Conservation (phyloP, 2,888 invertebrate species). For the Maniola hyperantus region DNA sequence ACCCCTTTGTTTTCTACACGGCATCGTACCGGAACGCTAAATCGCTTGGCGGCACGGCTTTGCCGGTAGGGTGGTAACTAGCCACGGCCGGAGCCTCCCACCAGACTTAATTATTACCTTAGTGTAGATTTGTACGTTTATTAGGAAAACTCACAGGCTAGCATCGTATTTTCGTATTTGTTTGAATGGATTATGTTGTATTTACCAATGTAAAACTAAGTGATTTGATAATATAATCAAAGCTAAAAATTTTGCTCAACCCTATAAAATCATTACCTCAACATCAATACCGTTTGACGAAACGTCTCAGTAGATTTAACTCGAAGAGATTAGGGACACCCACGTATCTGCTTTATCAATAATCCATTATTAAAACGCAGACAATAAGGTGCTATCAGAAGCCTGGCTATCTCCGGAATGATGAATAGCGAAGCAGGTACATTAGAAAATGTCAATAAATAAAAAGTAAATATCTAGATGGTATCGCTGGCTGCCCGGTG, state of each 20-base stretch:
- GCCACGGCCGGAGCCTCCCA: too few species aligned
- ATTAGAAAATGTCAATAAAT: conserved; percentile 82
- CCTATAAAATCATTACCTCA: conserved; percentile 61
- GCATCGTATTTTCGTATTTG: too few species aligned
- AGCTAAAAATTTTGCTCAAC: conserved; percentile 13
- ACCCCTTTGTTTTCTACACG: too few species aligned
- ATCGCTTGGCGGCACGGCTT: too few species aligned
- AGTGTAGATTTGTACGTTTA: too few species aligned
- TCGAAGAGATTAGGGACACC: conserved; percentile 75
- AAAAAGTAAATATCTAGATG: conserved; percentile 73
- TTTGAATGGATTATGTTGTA: background rate
- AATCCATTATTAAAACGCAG: conserved; percentile 79
- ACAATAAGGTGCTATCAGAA: conserved; percentile 78
- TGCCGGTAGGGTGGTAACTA: too few species aligned
- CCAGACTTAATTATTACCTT: too few species aligned
- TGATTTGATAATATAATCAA: too few species aligned
- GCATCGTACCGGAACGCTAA: too few species aligned
- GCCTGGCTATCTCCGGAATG: conserved; percentile 66
- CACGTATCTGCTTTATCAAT: conserved; percentile 76
- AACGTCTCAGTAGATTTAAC: conserved; percentile 65
- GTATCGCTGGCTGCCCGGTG: conserved; percentile 56
- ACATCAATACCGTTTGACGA: conserved; percentile 62
- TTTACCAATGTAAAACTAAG: too few species aligned
- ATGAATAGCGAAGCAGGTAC: conserved; percentile 69
- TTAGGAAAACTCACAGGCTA: too few species aligned